Evolutionary conservation across 2,113 vertebrate species (phyloP).

Genomic region (Plectropomus leopardus): DNA sequence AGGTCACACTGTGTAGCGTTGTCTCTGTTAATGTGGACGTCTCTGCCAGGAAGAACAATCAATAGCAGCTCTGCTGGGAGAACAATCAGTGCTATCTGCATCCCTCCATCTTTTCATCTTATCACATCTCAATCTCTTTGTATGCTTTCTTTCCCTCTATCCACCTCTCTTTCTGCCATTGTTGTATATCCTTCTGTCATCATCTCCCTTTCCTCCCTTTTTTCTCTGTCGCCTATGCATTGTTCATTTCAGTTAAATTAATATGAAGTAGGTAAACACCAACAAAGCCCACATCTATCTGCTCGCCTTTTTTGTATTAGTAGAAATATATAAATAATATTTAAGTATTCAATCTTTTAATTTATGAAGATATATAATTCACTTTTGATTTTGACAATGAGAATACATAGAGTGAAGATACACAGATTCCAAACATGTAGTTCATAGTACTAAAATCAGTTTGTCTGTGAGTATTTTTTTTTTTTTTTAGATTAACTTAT

Average conservation of each 20-base stretch:
- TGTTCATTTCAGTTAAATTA: background rate
- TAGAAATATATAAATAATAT: no score
- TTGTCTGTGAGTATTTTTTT: no score
- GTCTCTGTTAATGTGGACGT: constrained; percentile 25
- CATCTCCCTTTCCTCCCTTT: background rate
- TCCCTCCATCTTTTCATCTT: background rate
- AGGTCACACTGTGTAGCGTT: constrained; percentile 33
- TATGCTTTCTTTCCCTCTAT: background rate
- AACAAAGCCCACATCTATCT: background rate
- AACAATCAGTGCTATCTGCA: constrained; percentile 11
- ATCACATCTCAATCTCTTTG: background rate
- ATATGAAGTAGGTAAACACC: background rate
- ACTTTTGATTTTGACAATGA: no score
- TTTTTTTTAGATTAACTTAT: no score
- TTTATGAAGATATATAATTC: no score
- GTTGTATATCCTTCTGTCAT: background rate
- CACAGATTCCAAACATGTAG: no score
- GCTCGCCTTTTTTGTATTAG: no score
- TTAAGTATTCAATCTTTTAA: no score
- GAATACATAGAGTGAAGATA: no score
- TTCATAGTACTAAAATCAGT: no score
- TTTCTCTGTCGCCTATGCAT: no score
- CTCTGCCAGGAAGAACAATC: constrained; percentile 44
- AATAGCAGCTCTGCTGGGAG: constrained; percentile 32
- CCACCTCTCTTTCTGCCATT: no score